Percentiles rank a stretch among this genome's conserved stretches.
These are phyloP conservation scores for Archilochus colubris DNA, from an alignment of 2,113 vertebrate genomes.

Conservation along the genomic window DNA sequence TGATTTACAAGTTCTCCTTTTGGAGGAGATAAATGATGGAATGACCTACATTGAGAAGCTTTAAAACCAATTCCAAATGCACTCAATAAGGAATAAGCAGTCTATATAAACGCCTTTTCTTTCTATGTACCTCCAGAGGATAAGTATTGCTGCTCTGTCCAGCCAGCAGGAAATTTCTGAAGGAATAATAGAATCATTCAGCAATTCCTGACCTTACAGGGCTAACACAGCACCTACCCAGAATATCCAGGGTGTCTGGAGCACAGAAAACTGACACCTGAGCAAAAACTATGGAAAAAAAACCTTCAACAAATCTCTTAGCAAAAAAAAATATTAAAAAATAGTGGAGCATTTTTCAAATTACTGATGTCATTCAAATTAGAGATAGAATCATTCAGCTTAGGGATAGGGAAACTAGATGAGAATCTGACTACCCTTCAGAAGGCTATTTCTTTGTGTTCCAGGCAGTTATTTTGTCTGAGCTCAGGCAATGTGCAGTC, in stretches of 20 bases:
- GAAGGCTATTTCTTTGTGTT: constrained; percentile 12
- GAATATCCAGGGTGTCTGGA: constrained; percentile 61
- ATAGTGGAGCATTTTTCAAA: constrained; percentile 31
- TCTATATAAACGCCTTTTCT: constrained; percentile 50
- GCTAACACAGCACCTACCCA: constrained; percentile 57
- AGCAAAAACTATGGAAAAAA: constrained; percentile 38
- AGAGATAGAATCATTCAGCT: background rate
- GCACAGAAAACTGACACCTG: constrained; percentile 61
- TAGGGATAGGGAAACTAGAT: constrained; percentile 8
- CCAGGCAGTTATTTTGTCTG: background rate
- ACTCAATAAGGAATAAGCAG: constrained; percentile 39
- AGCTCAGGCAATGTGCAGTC: background rate
- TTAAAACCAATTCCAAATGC: constrained; percentile 68
- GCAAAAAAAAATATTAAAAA: constrained; percentile 9
- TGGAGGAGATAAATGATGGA: constrained; percentile 63
- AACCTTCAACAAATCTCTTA: constrained; percentile 42
- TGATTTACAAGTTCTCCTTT: constrained; percentile 66
- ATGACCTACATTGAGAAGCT: constrained; percentile 43
- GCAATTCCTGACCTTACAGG: constrained; percentile 56
- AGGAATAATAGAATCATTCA: constrained; percentile 75
- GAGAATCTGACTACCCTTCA: constrained; percentile 1
- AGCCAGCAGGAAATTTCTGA: constrained; percentile 69
- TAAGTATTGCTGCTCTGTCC: constrained; percentile 52
- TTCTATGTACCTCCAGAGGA: constrained; percentile 59
- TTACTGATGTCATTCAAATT: background rate